Evolutionary conservation across 2,113 vertebrate genomes (phyloP).

Genomic region (Ia io): DNA sequence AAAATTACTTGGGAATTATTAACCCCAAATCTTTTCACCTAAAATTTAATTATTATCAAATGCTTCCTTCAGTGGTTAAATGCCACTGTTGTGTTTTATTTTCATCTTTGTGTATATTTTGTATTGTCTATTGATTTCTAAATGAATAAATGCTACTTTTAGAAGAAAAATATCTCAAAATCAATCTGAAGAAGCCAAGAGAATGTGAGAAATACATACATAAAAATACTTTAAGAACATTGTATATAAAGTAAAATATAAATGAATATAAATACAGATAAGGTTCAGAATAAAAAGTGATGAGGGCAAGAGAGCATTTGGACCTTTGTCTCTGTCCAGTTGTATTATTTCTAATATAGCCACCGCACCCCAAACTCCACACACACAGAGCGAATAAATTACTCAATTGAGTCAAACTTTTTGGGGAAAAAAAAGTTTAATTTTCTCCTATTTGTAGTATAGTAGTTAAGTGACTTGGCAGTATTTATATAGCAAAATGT

Average conservation of each 20-base stretch:
- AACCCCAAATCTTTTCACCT: not conserved
- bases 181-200: not conserved
- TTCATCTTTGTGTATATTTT: slow-evolving; percentile 26
- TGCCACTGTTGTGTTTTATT: not conserved
- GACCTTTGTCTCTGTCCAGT: not conserved
- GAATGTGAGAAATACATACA: not conserved
- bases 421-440: not conserved
- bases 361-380: too few species aligned
- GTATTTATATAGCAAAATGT: slow-evolving; percentile 4
- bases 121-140: not conserved
- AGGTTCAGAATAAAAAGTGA: not conserved
- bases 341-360: not conserved
- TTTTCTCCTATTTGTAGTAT: not conserved
- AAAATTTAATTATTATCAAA: slow-evolving; percentile 4
- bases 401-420: not conserved
- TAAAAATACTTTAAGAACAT: not conserved
- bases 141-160: not conserved
- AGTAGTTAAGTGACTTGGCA: not conserved
- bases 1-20: not conserved
- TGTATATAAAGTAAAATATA: slow-evolving; percentile 4
- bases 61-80: slow-evolving; percentile 11
- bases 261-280: not conserved
- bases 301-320: not conserved
- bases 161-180: not conserved
- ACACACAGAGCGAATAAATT: not conserved